Conservation (phyloP, 2,797 vertebrate species). For the Sciurus carolinensis region DNA sequence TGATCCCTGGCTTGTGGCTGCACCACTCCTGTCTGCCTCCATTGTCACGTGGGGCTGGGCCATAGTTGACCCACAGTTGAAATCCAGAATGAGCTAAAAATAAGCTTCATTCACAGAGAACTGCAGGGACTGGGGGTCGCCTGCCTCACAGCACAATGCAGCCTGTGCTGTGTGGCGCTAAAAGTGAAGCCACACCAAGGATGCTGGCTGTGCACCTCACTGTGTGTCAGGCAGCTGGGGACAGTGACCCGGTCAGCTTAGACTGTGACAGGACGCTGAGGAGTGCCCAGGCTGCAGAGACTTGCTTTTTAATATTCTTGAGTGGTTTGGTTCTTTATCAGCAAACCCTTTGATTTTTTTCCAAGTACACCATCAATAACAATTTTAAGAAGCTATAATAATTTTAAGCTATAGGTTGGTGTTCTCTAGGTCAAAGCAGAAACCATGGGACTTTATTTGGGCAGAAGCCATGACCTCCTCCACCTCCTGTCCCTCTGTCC, state of each 20-base stretch:
- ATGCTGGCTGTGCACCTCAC: rapidly evolving
- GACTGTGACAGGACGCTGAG: not conserved
- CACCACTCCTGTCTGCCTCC: no score
- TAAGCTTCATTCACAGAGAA: not conserved
- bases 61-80: not conserved
- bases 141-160: no score
- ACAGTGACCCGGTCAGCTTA: not conserved
- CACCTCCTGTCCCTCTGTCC: rapidly evolving
- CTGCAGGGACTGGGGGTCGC: not conserved
- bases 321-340: not conserved
- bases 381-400: not conserved
- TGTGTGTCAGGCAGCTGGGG: not conserved
- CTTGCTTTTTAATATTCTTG: not conserved
- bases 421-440: not conserved
- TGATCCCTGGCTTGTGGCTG: no score
- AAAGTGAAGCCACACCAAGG: rapidly evolving
- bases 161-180: not conserved
- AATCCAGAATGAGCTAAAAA: not conserved
- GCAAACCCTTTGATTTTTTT: no score
- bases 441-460: not conserved
- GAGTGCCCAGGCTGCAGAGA: not conserved
- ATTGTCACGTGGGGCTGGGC: not conserved
- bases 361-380: not conserved
- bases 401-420: not conserved
- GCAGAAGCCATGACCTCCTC: no score